Evolutionary conservation across 1,140 invertebrate species (phyloP).

Genomic region (Bicyclus anynana): DNA sequence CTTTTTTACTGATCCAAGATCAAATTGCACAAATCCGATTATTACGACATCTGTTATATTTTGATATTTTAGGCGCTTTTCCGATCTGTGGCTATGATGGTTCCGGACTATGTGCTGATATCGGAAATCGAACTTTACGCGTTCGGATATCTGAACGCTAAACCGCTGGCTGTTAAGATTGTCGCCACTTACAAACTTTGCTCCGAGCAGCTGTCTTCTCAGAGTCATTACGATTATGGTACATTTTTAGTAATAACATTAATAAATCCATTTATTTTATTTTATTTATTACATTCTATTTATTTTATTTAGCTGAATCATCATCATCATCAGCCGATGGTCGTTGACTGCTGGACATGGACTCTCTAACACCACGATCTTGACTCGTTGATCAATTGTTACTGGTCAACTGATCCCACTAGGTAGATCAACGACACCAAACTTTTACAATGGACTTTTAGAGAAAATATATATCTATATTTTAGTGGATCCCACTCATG

Average conservation of each 20-base stretch:
- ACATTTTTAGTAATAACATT: constrained; percentile 9
- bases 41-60: not conserved
- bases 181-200: constrained; percentile 95
- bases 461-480: too few species aligned
- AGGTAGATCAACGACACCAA: too few species aligned
- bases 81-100: constrained; percentile 98
- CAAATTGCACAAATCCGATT: not conserved
- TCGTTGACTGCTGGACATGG: too few species aligned
- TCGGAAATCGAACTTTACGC: constrained; percentile 96
- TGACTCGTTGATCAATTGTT: too few species aligned
- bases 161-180: constrained; percentile 94
- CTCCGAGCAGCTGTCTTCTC: constrained; percentile 95
- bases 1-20: not conserved
- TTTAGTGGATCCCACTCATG: too few species aligned
- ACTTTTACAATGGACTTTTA: too few species aligned
- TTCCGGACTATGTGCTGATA: constrained; percentile 96
- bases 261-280: too few species aligned
- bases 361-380: too few species aligned
- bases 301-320: too few species aligned
- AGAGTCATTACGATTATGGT: constrained; percentile 98
- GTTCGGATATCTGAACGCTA: constrained; percentile 93
- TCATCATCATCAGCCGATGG: too few species aligned
- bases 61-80: constrained; percentile 85
- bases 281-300: too few species aligned
- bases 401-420: too few species aligned